Evolutionary conservation across 2,113 vertebrate genomes (phyloP).

Genomic region (Chascanopsetta lugubris): DNA sequence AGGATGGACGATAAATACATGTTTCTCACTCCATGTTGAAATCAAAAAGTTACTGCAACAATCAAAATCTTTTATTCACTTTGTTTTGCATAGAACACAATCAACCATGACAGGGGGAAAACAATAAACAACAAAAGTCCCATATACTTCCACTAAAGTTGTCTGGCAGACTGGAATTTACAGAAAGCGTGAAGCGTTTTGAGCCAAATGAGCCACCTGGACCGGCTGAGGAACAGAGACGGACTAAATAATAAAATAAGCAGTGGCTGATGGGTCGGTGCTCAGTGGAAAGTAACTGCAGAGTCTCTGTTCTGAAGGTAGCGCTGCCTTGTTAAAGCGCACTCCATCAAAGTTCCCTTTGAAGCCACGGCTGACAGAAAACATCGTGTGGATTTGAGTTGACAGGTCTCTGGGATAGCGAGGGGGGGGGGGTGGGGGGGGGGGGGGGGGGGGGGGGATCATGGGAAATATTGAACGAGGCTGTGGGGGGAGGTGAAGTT

Average conservation of each 20-base stretch:
- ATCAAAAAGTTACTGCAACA: neutral
- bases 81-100: neutral
- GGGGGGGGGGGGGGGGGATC: slow-evolving; percentile 5
- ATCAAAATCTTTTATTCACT: neutral
- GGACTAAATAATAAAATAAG: slow-evolving; percentile 42
- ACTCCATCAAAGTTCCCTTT: slow-evolving; percentile 72
- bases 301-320: slow-evolving; percentile 48
- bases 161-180: neutral
- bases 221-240: slow-evolving; percentile 23
- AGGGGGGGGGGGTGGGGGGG: too few species aligned
- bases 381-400: slow-evolving; percentile 65
- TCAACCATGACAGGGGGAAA: neutral
- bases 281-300: slow-evolving; percentile 44
- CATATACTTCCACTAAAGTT: neutral
- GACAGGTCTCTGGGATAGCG: slow-evolving; percentile 27
- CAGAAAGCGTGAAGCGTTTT: slow-evolving; percentile 4
- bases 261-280: slow-evolving; percentile 18
- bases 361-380: slow-evolving; percentile 71
- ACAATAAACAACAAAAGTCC: neutral
- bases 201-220: slow-evolving; percentile 39
- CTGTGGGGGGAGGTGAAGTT: slow-evolving; percentile 44
- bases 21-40: too few species aligned
- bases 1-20: too few species aligned
- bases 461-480: slow-evolving; percentile 42
- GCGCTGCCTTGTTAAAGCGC: slow-evolving; percentile 66